Percentiles rank a stretch among this genome's conserved stretches.
Conservation (phyloP, 2,113 vertebrate species). For the Oxyruncus cristatus region DNA sequence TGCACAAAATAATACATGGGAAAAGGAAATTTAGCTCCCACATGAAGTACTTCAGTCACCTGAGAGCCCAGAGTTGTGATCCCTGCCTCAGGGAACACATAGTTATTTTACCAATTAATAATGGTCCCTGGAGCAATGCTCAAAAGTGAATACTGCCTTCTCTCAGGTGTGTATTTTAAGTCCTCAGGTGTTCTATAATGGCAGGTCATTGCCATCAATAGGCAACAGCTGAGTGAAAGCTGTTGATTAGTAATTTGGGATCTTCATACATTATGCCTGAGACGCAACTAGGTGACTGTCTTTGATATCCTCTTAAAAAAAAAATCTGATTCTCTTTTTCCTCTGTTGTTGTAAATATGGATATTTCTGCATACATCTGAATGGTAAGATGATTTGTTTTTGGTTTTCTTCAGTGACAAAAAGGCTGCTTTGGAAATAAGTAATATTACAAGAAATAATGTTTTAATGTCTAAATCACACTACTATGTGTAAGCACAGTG, state of each 20-base stretch:
- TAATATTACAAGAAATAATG: fast-evolving
- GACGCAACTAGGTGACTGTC: neutral
- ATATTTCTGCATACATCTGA: neutral
- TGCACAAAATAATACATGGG: neutral
- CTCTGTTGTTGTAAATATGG: neutral
- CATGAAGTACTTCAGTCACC: neutral
- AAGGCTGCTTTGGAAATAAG: neutral
- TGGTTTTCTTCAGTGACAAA: neutral
- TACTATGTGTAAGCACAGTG: neutral
- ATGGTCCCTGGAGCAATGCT: neutral
- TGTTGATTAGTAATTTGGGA: neutral
- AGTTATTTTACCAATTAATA: neutral
- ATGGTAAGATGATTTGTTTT: neutral
- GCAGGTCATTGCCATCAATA: neutral
- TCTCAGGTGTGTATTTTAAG: neutral
- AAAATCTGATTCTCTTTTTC: neutral
- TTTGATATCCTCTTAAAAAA: neutral
- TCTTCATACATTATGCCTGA: neutral
- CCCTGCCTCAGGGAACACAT: neutral
- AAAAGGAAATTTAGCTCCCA: neutral
- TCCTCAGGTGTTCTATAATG: neutral
- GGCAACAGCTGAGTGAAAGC: neutral
- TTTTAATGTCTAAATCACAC: neutral
- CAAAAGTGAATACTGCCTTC: neutral
- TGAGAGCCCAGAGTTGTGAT: neutral